phyloP scores from a whole-genome alignment of 2,113 vertebrate species.

The Festucalex cinctus region DNA sequence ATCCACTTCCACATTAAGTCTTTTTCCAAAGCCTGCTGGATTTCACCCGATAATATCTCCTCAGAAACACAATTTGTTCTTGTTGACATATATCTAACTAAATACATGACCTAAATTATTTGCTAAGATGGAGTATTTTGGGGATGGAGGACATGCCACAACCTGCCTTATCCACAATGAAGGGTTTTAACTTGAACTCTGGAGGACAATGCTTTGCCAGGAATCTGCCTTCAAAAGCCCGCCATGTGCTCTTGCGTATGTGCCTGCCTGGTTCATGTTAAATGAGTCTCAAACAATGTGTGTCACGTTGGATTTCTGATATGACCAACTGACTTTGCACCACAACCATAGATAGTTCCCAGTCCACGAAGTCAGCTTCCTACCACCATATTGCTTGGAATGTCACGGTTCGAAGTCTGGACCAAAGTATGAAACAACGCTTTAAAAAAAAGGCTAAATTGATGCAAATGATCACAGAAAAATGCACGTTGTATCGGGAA shows the following conservation, averaged over 20 bases:
- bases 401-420: too few species aligned
- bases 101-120: constrained; percentile 2
- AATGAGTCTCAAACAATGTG: constrained; percentile 8
- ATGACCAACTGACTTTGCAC: constrained; percentile 14
- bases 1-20: constrained; percentile 27
- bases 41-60: constrained; percentile 8
- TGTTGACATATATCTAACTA: constrained; percentile 17
- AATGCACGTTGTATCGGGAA: too few species aligned
- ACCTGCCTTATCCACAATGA: constrained; percentile 4
- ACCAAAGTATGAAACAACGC: too few species aligned
- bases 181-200: constrained; percentile 9
- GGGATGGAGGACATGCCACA: neutral
- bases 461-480: too few species aligned
- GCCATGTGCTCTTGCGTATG: neutral
- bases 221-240: constrained; percentile 2
- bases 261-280: neutral
- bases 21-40: constrained; percentile 21
- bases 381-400: too few species aligned
- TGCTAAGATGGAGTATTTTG: constrained; percentile 18
- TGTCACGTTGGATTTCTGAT: neutral
- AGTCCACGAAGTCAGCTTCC: too few species aligned
- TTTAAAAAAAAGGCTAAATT: too few species aligned
- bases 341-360: too few species aligned
- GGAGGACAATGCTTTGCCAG: constrained; percentile 17
- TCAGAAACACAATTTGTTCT: constrained; percentile 21